Evolutionary conservation across 1,140 invertebrate species (phyloP).

Genomic region (Drosophila nebulosa): DNA sequence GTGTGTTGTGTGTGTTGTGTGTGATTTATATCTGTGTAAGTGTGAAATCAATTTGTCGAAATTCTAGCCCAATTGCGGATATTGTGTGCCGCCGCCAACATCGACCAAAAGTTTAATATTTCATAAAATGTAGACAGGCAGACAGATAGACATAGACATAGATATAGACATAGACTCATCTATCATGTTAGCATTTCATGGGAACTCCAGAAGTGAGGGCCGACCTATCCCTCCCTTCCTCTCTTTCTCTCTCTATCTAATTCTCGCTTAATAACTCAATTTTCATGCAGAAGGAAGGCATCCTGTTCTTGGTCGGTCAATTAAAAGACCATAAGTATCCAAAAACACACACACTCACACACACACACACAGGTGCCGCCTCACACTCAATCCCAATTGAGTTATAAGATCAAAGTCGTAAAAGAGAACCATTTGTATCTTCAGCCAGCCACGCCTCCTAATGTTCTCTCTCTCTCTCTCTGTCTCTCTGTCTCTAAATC

Average conservation of each 20-base stretch:
- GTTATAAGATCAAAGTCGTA: slow-evolving; percentile 4
- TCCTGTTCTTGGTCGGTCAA: neutral
- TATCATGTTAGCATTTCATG: slow-evolving; percentile 5
- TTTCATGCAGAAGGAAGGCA: neutral
- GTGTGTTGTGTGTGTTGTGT: no score
- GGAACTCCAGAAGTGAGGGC: slow-evolving; percentile 5
- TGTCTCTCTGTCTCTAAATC: neutral
- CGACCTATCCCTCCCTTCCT: no score
- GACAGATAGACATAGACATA: slow-evolving; percentile 43
- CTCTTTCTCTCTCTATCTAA: neutral
- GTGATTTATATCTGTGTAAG: slow-evolving; percentile 42
- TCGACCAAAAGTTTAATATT: slow-evolving; percentile 51
- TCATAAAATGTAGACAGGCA: slow-evolving; percentile 40
- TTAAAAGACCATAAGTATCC: slow-evolving; percentile 3
- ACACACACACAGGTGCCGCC: neutral
- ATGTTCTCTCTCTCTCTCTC: neutral
- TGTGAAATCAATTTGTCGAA: slow-evolving; percentile 76
- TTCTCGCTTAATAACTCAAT: neutral
- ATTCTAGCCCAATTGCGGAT: slow-evolving; percentile 52
- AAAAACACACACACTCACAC: neutral
- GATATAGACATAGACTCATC: slow-evolving; percentile 43
- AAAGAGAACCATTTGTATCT: neutral
- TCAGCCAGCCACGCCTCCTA: slow-evolving; percentile 1
- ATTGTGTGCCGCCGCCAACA: slow-evolving; percentile 24
- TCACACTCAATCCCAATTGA: slow-evolving; percentile 1